Evolutionary conservation across 1,140 invertebrate species (phyloP).

Genomic region (Paraescarpia echinospica): DNA sequence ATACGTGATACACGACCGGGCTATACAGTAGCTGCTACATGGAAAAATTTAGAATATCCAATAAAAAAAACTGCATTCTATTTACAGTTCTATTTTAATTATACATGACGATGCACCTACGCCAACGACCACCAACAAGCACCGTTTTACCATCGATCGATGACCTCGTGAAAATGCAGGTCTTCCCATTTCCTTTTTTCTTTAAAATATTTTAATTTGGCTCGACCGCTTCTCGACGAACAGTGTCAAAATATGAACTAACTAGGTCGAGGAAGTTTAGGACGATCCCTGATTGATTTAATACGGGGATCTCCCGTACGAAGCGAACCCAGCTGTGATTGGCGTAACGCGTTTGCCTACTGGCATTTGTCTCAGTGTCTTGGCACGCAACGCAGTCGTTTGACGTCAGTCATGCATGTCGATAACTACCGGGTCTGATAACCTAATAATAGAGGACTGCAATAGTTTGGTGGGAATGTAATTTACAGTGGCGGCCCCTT

Average conservation of each 20-base stretch:
- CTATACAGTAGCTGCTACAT: too few species aligned
- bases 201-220: background rate
- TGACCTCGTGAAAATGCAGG: background rate
- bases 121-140: too few species aligned
- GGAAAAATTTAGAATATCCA: too few species aligned
- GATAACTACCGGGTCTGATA: background rate
- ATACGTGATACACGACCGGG: too few species aligned
- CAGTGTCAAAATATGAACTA: background rate
- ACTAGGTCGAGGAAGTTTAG: background rate
- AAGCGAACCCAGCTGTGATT: background rate
- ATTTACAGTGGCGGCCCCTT: background rate
- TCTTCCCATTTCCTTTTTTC: background rate
- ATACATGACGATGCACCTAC: too few species aligned
- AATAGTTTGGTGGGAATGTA: background rate
- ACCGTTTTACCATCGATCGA: too few species aligned
- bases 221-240: background rate
- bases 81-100: too few species aligned
- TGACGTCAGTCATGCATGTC: background rate
- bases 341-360: background rate
- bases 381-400: background rate
- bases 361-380: background rate
- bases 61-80: too few species aligned
- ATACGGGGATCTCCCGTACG: background rate
- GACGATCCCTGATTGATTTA: background rate
- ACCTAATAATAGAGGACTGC: background rate